phyloP scores from a whole-genome alignment of 2,113 vertebrate genomes.

The Grammomys dolichurus region DNA sequence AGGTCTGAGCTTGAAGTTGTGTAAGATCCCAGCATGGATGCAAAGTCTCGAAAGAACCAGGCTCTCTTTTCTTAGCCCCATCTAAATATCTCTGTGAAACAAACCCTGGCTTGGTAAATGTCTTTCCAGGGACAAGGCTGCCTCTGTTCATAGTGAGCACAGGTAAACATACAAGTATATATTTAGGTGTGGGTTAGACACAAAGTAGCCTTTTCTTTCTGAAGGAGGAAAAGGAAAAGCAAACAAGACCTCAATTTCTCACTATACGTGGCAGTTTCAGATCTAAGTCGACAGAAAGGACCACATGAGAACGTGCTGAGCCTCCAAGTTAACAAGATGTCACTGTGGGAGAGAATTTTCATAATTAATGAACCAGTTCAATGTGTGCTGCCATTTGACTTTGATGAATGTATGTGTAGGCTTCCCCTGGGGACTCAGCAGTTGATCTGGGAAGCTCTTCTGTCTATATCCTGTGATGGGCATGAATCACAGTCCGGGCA shows the following conservation, averaged over 20 bases:
- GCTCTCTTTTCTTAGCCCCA: background rate
- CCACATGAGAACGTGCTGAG: conserved; percentile 83
- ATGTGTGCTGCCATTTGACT: conserved; percentile 88
- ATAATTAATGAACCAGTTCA: conserved; percentile 92
- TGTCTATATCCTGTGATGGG: conserved; percentile 85
- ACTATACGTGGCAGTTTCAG: conserved; percentile 49
- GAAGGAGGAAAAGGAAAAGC: conserved; percentile 31
- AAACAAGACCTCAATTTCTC: background rate
- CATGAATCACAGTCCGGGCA: conserved; percentile 84
- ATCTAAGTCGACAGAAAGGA: conserved; percentile 53
- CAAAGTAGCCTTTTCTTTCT: conserved; percentile 25
- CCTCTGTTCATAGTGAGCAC: background rate
- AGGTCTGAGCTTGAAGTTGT: background rate
- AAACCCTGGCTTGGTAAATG: background rate
- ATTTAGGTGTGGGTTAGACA: conserved; percentile 1
- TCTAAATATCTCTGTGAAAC: background rate
- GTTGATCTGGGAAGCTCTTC: conserved; percentile 88
- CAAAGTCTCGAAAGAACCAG: background rate
- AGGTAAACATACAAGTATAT: background rate
- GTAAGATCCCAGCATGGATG: background rate
- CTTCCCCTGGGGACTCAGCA: conserved; percentile 86
- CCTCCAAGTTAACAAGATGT: conserved; percentile 88
- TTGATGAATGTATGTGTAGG: conserved; percentile 89
- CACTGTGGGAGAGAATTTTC: conserved; percentile 89
- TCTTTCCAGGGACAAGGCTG: background rate